Conservation (phyloP, 2,113 vertebrate genomes). For the Verasper variegatus region DNA sequence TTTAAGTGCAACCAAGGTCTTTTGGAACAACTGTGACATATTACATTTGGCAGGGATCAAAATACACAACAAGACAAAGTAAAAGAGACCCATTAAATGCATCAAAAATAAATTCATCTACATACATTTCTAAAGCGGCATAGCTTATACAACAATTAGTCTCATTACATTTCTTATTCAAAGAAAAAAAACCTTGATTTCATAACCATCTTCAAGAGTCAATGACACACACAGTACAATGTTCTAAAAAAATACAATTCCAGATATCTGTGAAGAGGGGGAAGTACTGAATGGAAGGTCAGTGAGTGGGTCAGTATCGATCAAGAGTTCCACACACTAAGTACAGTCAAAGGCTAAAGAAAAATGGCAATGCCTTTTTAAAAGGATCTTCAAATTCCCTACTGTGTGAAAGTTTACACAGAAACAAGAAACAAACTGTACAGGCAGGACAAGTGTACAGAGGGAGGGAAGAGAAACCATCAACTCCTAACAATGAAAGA, state of each 20-base stretch:
- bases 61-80: constrained; percentile 17
- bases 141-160: constrained; percentile 66
- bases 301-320: constrained; percentile 11
- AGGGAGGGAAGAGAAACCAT: constrained; percentile 4
- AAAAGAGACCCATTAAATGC: constrained; percentile 22
- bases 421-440: constrained; percentile 52
- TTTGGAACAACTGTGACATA: background rate
- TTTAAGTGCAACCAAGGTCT: background rate
- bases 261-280: background rate
- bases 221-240: constrained; percentile 44
- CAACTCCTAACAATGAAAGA: constrained; percentile 14
- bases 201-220: constrained; percentile 30
- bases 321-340: background rate
- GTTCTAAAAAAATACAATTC: constrained; percentile 59
- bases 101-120: constrained; percentile 6
- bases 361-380: too few species aligned
- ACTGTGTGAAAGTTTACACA: constrained; percentile 42
- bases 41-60: constrained; percentile 28
- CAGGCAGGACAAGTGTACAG: constrained; percentile 29
- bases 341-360: constrained; percentile 13
- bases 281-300: constrained; percentile 3
- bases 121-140: constrained; percentile 21
- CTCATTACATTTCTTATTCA: constrained; percentile 33
- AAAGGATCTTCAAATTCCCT: constrained; percentile 14
- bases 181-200: constrained; percentile 44